Evolutionary conservation across 2,888 invertebrate genomes (phyloP).

Genomic region (Caenorhabditis virilis): DNA sequence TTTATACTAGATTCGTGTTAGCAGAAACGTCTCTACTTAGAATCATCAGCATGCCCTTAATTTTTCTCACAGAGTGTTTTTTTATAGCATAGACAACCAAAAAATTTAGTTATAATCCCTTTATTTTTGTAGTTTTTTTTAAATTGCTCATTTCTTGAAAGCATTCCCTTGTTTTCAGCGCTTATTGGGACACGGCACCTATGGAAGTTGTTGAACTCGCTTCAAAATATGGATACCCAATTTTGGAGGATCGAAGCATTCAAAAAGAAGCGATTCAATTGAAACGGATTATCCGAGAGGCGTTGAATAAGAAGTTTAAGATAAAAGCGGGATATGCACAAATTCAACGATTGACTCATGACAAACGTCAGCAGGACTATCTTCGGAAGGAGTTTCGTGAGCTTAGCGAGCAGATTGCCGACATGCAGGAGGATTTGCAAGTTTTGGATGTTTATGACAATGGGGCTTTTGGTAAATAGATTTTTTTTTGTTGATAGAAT

Average conservation of each 20-base stretch:
- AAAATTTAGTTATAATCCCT: too few relatives aligned
- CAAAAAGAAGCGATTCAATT: slow-evolving; percentile 48
- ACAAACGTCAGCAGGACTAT: slow-evolving; percentile 43
- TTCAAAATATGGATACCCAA: slow-evolving; percentile 52
- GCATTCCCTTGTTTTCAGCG: slow-evolving; percentile 15
- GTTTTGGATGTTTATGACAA: slow-evolving; percentile 62
- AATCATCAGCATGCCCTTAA: too few relatives aligned
- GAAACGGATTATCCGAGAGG: slow-evolving; percentile 46
- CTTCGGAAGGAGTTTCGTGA: slow-evolving; percentile 54
- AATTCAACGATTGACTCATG: slow-evolving; percentile 49
- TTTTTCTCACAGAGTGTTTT: too few relatives aligned
- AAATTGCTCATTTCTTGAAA: not conserved
- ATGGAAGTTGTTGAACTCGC: slow-evolving; percentile 58
- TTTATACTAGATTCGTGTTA: too few relatives aligned
- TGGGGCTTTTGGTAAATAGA: slow-evolving; percentile 51
- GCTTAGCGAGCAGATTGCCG: slow-evolving; percentile 56
- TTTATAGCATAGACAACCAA: too few relatives aligned
- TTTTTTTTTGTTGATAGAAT: not conserved
- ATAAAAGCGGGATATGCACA: slow-evolving; percentile 58
- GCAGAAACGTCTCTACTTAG: too few relatives aligned
- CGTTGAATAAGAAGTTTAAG: slow-evolving; percentile 50
- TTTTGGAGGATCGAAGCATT: slow-evolving; percentile 42
- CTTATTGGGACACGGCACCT: slow-evolving; percentile 52
- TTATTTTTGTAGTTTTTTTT: too few relatives aligned
- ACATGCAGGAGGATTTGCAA: slow-evolving; percentile 62